Evolutionary conservation across 1,140 invertebrate genomes (phyloP), one percentile per base, ranked within the genome.

Genomic region (Drosophila nigromelanica): DNA sequence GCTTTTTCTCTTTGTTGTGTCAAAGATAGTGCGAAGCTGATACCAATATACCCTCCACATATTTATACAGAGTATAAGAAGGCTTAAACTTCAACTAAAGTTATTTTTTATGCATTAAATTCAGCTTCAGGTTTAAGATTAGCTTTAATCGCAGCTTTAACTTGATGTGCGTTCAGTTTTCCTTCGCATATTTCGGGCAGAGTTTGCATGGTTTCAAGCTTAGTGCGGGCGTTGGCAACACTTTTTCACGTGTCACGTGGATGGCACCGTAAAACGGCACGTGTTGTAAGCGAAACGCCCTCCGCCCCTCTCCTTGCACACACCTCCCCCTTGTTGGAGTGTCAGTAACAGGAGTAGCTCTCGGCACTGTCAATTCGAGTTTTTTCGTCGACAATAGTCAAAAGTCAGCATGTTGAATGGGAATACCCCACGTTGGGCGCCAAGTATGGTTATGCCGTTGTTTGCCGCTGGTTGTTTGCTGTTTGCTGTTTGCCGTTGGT

Each of bases 391-490:
- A n/a, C 39, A 50, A 30, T 55, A 55, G 52, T 55, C 37, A 55
- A 55, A 42, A 42, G 52, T 55, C 52, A 24, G 37, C 12, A 54
- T 24, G 5, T 3, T 48, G 15, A 7, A 10, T 15, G 48, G 30
- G n/a, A n/a, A 21, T n/a, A n/a, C 21, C 52, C 30, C 43, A 35
- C 45, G 47, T 70, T 63, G 59, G 45, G 47, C 47, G 24, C 54
- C 51, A 54, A 11, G 14, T 14, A 35, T 7, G 8, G 14, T 54
- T 63, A 21, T 18, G 30, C 6, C 8, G 40, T 4, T 64, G 27
- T 48, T 56, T n/a, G 11, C 15, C 10, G 27, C 40, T 55, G 43
- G 56, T 50, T 62, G 48, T 58, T 58, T 33, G 15, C 18, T 14
- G 21, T 30, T 30, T 14, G 55, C n/a, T n/a, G n/a, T n/a, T n/a